phyloP scores from a whole-genome alignment of 2,113 vertebrate species.

The human (Homo sapiens) region GRCh38 chr2:72793501-72794000 shows the following conservation, averaged over 20 bases:
- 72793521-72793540: not conserved
- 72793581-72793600: not conserved
- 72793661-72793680: conserved; percentile 31
- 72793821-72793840: conserved; percentile 14
- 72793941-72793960: not conserved
- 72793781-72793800: not conserved
- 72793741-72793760: not conserved
- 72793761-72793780: not conserved
- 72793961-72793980: not conserved
- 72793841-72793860: not conserved
- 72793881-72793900: not conserved
- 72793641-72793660: not conserved
- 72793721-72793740: not conserved
- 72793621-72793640: not conserved
- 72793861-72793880: conserved; percentile 11
- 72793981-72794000: not conserved
- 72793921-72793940: not conserved
- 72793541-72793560: conserved; percentile 45
- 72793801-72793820: not conserved
- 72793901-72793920: not conserved
- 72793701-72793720: not conserved
- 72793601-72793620: not conserved
- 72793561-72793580: not conserved
- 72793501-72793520: conserved; percentile 22
- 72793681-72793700: not conserved